A percentile compares a stretch with the other conserved stretches of the same genome.
These are phyloP conservation scores for Motacilla alba DNA, from an alignment of 2,113 vertebrate species.

Conservation along the genomic window DNA sequence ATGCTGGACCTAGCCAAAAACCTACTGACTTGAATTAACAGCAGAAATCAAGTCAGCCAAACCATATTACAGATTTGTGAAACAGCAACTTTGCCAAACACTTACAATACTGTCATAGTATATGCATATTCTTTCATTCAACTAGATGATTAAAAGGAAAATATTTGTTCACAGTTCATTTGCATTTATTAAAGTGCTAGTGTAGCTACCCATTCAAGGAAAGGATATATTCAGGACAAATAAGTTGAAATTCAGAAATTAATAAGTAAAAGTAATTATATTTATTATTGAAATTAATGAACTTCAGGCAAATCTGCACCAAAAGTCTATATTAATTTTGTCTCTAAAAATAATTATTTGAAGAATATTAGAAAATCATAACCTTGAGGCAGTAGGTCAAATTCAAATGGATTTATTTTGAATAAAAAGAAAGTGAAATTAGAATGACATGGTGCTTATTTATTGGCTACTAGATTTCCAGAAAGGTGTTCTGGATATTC, in stretches of 20 bases:
- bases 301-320: background rate
- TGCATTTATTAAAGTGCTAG: constrained; percentile 30
- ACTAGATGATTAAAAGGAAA: constrained; percentile 37
- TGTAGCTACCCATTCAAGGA: background rate
- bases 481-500: background rate
- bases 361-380: background rate
- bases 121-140: constrained; percentile 21
- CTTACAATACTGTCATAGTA: background rate
- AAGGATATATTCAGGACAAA: constrained; percentile 32
- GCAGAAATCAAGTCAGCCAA: background rate
- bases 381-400: background rate
- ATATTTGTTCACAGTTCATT: constrained; percentile 55
- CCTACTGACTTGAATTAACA: background rate
- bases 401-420: background rate
- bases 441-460: background rate
- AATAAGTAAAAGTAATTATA: constrained; percentile 43
- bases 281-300: constrained; percentile 41
- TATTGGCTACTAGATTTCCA: background rate
- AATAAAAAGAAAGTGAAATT: background rate
- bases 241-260: constrained; percentile 42
- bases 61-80: background rate
- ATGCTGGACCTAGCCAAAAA: background rate
- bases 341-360: background rate
- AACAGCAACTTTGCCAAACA: constrained; percentile 2
- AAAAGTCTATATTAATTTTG: background rate